Evolutionary conservation across 2,888 invertebrate species (phyloP).

Genomic region (Sussaba pulchella): DNA sequence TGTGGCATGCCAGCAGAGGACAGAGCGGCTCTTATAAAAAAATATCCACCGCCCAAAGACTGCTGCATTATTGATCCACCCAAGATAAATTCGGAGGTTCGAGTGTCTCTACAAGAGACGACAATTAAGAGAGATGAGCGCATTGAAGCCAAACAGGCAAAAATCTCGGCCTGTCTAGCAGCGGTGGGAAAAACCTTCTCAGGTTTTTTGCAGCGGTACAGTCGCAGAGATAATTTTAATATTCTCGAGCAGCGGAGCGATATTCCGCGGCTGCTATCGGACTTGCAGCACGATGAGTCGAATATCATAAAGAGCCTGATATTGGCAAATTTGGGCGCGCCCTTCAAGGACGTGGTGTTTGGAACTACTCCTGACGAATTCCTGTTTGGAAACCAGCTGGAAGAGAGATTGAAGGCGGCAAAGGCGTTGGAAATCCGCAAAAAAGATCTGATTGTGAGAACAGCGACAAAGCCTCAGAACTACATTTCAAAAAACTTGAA

Average conservation of each 20-base stretch:
- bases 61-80: constrained; percentile 47
- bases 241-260: constrained; percentile 25
- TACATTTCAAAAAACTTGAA: constrained; percentile 22
- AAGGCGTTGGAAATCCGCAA: neutral
- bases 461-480: constrained; percentile 8
- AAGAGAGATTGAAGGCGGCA: neutral
- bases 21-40: constrained; percentile 29
- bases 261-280: constrained; percentile 8
- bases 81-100: constrained; percentile 46
- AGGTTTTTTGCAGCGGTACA: neutral
- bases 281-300: constrained; percentile 36
- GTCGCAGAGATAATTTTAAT: neutral
- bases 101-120: constrained; percentile 8
- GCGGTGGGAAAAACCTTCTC: constrained; percentile 19
- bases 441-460: neutral
- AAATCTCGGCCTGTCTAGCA: constrained; percentile 34
- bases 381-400: neutral
- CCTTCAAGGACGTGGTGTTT: constrained; percentile 34
- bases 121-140: constrained; percentile 22
- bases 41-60: constrained; percentile 46
- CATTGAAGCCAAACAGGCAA: constrained; percentile 38
- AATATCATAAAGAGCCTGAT: constrained; percentile 30
- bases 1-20: constrained; percentile 36
- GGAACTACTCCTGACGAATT: constrained; percentile 9
- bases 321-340: constrained; percentile 38